Evolutionary conservation across 1,140 invertebrate species (phyloP), one percentile per base, ranked within the genome.

Genomic region (Conus ventricosus): DNA sequence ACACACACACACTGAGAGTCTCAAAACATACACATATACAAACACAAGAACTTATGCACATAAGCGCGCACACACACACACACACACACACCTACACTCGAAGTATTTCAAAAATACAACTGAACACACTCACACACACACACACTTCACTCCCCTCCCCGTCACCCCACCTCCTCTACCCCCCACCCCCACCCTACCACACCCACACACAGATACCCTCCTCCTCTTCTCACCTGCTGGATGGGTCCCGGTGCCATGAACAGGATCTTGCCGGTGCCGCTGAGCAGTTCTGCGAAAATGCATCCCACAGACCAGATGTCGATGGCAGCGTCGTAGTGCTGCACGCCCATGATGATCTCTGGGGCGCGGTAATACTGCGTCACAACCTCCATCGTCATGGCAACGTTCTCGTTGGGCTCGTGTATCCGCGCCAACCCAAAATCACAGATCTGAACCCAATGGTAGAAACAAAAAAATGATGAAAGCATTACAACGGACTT

Each of bases 291-390:
- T 10, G 98, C 99, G 94, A 99, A 99, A 93, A 99, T 99, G 95
- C 99, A 99, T n/a, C 99, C 99, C 54, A 99, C 98, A 78, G 98
- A 98, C 99, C 99, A 99, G 23, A 99, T 98, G 94, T 99, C 99
- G 63, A 99, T 98, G 0, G 98, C 98, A 17, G 97, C 97, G 82
- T 93, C 93, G 90, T 96, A 96, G 88, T 95, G 93, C 88, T 93
- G 94, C 54, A 96, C 95, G 39, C 96, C 96, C 95, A 96, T 96
- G 23, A 96, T 93, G 75, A 96, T 94, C 90, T 96, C 96, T 11
- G 96, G 96, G 25, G 96, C 51, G 88, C 99, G 96, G 95, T 99
- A 99, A 96, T 99, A 99, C 96, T 99, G 99, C 85, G 99, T 96
- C 11, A 96, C 96, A 81, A 96, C 96, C 96, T 99, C 99, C 96